These are phyloP conservation scores for Syrista parreyssii DNA, from an alignment of 2,888 invertebrate genomes.

Conservation along the genomic window DNA sequence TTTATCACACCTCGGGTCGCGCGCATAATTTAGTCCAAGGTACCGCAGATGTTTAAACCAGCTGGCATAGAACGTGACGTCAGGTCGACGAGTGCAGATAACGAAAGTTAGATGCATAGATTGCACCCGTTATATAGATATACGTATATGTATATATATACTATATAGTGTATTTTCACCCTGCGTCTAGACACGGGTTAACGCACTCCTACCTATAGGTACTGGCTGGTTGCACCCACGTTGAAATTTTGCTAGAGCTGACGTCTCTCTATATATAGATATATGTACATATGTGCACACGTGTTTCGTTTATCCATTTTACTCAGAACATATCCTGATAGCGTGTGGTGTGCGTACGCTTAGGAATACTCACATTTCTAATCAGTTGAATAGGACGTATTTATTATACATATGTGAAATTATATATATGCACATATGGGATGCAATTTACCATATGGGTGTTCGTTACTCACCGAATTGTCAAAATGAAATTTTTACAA, in stretches of 20 bases:
- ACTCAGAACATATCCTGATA: neutral
- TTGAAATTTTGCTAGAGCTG: neutral
- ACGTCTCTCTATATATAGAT: neutral
- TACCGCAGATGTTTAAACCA: constrained; percentile 56
- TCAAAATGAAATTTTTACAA: neutral
- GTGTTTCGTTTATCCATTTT: neutral
- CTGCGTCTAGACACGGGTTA: neutral
- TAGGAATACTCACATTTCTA: neutral
- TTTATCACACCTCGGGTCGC: constrained; percentile 34
- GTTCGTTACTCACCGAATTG: neutral
- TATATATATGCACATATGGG: neutral
- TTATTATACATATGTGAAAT: neutral
- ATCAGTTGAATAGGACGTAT: neutral
- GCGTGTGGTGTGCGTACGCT: neutral
- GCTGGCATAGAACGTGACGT: constrained; percentile 50
- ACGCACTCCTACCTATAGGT: neutral
- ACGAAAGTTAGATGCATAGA: constrained; percentile 47
- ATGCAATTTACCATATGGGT: neutral
- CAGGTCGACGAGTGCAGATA: constrained; percentile 34
- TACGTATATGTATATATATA: constrained; percentile 10
- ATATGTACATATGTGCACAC: neutral
- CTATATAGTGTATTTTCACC: neutral
- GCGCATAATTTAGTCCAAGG: constrained; percentile 44
- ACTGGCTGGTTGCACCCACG: neutral
- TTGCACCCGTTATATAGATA: constrained; percentile 34